Evolutionary conservation across 2,113 vertebrate genomes (phyloP), one percentile per base, ranked within the genome.

Genomic region (Bufo gargarizans): DNA sequence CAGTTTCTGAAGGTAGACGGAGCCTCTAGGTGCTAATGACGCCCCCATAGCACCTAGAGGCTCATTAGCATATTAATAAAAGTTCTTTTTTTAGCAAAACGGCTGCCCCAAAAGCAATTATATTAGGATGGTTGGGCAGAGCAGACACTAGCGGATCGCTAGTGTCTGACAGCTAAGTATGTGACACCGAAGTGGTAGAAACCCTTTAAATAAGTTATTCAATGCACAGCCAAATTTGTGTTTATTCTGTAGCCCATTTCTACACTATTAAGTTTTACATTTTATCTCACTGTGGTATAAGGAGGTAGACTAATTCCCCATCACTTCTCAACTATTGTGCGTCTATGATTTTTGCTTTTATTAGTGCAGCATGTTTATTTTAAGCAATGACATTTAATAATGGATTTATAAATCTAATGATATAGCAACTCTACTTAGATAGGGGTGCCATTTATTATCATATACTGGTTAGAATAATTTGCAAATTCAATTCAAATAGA

Each of bases 401-500:
- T 71, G 22, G 1, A 55, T 71, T 84, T 55, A 59, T 8, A 33
- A 13, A 14, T 43, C 45, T 71, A 43, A 22, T 47, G 20, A 55
- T 20, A 19, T 7, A 71, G 33, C 49, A 71, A 22, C 33, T 50
- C 49, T 65, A 17, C 22, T 6, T 65, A n/a, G 20, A 22, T n/a
- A 55, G 33, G 14, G 47, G n/a, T 84, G 63, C 33, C 13, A 33
- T 84, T 53, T 84, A 22, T 67, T 84, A 53, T 8, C 50, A 14
- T 84, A 33, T 67, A 55, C 47, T 65, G 33, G 9, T 55, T 13
- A 50, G 47, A 53, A 50, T 55, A 84, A 71, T 81, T 43, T n/a
- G 71, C 63, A 69, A n/a, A 63, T 84, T 83, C 61, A 69, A 53
- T 86, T 79, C 45, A 55, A 67, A 88, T 47, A 83, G 80, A 76